Evolutionary conservation across 2,888 invertebrate species (phyloP).

Genomic region (Cheilosia urbana): DNA sequence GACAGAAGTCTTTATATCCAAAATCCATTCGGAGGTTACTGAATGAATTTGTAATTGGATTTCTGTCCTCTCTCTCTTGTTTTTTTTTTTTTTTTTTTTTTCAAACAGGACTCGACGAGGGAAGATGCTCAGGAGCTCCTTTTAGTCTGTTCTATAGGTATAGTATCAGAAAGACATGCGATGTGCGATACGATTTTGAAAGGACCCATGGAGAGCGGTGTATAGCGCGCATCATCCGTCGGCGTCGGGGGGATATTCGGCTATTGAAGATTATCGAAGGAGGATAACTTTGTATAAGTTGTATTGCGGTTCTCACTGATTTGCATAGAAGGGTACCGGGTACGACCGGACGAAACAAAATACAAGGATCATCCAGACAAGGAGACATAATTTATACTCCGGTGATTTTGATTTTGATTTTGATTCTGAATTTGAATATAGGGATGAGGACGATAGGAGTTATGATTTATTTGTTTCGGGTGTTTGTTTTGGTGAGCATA

Average conservation of each 20-base stretch:
- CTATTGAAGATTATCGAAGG: conserved; percentile 64
- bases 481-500: no score
- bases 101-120: conserved; percentile 65
- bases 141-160: conserved; percentile 15
- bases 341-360: conserved; percentile 20
- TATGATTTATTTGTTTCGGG: no score
- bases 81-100: conserved; percentile 63
- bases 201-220: neutral
- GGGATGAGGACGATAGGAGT: no score
- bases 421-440: no score
- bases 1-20: conserved; percentile 75
- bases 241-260: conserved; percentile 7
- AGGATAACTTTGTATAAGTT: conserved; percentile 59
- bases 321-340: conserved; percentile 52
- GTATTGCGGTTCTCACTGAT: conserved; percentile 59
- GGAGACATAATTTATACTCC: neutral
- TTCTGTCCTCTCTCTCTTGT: conserved; percentile 64
- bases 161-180: neutral
- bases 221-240: neutral
- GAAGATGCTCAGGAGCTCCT: conserved; percentile 54
- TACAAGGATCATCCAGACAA: neutral
- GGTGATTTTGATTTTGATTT: neutral
- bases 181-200: conserved; percentile 10
- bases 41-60: conserved; percentile 76
- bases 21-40: conserved; percentile 75